Conservation (phyloP, 2,888 invertebrate species). For the Orthonevra nobilis region DNA sequence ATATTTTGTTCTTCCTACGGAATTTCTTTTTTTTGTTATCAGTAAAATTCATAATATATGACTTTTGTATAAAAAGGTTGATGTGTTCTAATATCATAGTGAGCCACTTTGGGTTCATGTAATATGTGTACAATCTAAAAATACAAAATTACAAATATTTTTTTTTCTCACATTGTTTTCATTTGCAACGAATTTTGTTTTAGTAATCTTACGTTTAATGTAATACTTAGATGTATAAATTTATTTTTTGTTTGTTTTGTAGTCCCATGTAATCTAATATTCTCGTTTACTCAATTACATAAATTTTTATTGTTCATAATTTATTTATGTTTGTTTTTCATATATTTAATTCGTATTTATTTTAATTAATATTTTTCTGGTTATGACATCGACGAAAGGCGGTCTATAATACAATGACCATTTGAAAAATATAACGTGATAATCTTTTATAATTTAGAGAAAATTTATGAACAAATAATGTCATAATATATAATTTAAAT, state of each 20-base stretch:
- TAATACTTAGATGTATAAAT: conserved; percentile 59
- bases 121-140: conserved; percentile 68
- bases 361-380: conserved; percentile 4
- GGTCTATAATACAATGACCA: conserved; percentile 40
- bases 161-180: conserved; percentile 46
- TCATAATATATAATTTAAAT: no score
- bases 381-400: conserved; percentile 35
- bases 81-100: conserved; percentile 56
- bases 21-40: conserved; percentile 40
- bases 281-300: conserved; percentile 58
- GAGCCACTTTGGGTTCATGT: conserved; percentile 50
- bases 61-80: conserved; percentile 64
- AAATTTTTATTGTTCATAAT: conserved; percentile 60
- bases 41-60: conserved; percentile 61
- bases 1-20: conserved; percentile 36
- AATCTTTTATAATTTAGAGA: conserved; percentile 25
- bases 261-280: conserved; percentile 61
- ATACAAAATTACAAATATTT: conserved; percentile 68
- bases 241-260: conserved; percentile 31
- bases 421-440: conserved; percentile 25
- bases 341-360: neutral
- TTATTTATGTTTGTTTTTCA: conserved; percentile 43
- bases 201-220: conserved; percentile 46
- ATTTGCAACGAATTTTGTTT: conserved; percentile 44
- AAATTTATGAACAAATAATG: conserved; percentile 4